Evolutionary conservation across 2,888 invertebrate genomes (phyloP).

Genomic region (Drosophila barbarae): DNA sequence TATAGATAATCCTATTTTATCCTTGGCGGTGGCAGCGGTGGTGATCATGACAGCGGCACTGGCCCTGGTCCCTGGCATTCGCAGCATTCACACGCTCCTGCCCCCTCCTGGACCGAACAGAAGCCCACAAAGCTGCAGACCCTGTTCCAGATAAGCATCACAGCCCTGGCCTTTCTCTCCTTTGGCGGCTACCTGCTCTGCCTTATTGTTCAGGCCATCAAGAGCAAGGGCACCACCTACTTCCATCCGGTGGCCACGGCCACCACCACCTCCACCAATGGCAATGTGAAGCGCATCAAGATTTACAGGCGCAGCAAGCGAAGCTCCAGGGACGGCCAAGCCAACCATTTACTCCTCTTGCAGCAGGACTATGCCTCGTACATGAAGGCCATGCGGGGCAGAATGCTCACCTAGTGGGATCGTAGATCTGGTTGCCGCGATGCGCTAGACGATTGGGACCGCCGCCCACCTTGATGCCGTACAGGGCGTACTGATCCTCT

Average conservation of each 20-base stretch:
- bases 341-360: slow-evolving; percentile 7
- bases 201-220: slow-evolving; percentile 87
- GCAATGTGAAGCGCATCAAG: slow-evolving; percentile 77
- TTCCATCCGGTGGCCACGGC: slow-evolving; percentile 77
- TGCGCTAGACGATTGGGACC: slow-evolving; percentile 81
- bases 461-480: slow-evolving; percentile 83
- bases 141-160: slow-evolving; percentile 88
- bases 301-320: slow-evolving; percentile 74
- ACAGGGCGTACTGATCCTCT: slow-evolving; percentile 86
- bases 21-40: slow-evolving; percentile 4
- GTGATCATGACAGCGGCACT: slow-evolving; percentile 27
- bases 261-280: slow-evolving; percentile 58
- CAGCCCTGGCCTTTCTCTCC: slow-evolving; percentile 89
- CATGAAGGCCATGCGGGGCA: slow-evolving; percentile 47
- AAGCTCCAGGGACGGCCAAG: not conserved
- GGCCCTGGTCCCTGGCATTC: slow-evolving; percentile 40
- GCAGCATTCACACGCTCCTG: slow-evolving; percentile 1
- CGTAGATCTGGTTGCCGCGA: slow-evolving; percentile 80
- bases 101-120: slow-evolving; percentile 65
- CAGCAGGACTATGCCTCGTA: slow-evolving; percentile 52
- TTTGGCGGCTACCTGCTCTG: slow-evolving; percentile 91
- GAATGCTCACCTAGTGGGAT: slow-evolving; percentile 77
- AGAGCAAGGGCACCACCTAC: slow-evolving; percentile 82
- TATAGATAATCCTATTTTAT: too few species aligned
- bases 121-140: slow-evolving; percentile 85